Percentiles rank a stretch among this genome's conserved stretches.
Conservation (phyloP, 2,797 vertebrate genomes). For the Mus spretus region DNA sequence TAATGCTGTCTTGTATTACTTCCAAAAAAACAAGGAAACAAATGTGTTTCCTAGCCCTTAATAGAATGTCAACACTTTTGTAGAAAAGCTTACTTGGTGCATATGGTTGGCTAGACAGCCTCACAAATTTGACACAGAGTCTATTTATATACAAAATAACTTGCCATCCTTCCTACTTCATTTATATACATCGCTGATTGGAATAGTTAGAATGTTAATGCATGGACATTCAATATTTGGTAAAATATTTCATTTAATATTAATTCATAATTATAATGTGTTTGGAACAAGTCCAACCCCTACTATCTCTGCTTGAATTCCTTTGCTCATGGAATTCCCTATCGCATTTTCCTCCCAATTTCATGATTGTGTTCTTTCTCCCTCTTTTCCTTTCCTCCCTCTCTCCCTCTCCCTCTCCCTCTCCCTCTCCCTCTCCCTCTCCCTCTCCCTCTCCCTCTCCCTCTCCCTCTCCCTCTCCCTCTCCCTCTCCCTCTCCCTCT, state of each 20-base stretch:
- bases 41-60: constrained; percentile 34
- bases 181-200: not conserved
- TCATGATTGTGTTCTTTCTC: not conserved
- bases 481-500: not conserved
- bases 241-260: not conserved
- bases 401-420: not conserved
- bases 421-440: not conserved
- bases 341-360: not conserved
- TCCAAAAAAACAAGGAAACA: constrained; percentile 10
- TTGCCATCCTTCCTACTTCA: constrained; percentile 6
- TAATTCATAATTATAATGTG: not conserved
- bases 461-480: not conserved
- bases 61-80: not conserved
- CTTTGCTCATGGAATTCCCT: not conserved
- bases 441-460: not conserved
- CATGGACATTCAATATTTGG: not conserved
- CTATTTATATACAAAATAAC: constrained; percentile 58
- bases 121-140: not conserved
- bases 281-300: not conserved
- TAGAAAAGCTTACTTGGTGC: not conserved
- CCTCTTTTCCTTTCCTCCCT: not conserved
- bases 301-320: not conserved
- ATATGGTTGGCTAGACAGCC: constrained; percentile 13
- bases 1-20: not conserved
- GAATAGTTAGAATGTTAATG: not conserved